These are phyloP conservation scores for Bradysia coprophila DNA, from an alignment of 1,140 invertebrate genomes.

Conservation along the genomic window DNA sequence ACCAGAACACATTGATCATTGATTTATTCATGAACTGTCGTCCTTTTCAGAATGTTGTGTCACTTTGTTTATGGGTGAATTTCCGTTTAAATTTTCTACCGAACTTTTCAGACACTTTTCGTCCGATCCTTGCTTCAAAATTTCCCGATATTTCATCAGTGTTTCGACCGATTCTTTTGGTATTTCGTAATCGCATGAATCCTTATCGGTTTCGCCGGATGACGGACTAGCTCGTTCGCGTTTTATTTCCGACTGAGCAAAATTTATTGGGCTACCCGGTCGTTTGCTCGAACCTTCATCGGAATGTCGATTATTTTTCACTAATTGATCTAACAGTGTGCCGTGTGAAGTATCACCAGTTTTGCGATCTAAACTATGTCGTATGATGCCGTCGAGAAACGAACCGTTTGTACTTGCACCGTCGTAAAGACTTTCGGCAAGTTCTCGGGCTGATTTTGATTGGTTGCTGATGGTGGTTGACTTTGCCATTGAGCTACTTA, in stretches of 20 bases:
- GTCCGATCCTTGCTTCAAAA: neutral
- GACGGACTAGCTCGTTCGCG: conserved; percentile 15
- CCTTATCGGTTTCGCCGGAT: neutral
- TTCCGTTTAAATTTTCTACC: neutral
- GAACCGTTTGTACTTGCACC: conserved; percentile 44
- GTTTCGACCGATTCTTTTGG: conserved; percentile 3
- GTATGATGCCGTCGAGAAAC: conserved; percentile 62
- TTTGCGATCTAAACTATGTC: conserved; percentile 37
- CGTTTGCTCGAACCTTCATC: conserved; percentile 9
- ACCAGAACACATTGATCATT: no score
- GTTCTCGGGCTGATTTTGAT: conserved; percentile 23
- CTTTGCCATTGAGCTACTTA: conserved; percentile 10
- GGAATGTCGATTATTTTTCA: conserved; percentile 38
- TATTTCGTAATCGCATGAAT: conserved; percentile 1
- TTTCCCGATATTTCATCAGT: neutral
- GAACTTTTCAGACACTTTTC: neutral
- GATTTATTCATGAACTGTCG: conserved; percentile 4
- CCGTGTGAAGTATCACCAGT: conserved; percentile 35
- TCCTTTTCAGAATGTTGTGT: conserved; percentile 1
- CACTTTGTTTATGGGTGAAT: neutral
- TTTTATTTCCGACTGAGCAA: conserved; percentile 14
- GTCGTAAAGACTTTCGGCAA: conserved; percentile 39
- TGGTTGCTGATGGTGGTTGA: conserved; percentile 10
- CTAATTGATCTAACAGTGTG: conserved; percentile 48
- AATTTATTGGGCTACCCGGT: conserved; percentile 14